phyloP scores from a whole-genome alignment of 2,797 vertebrate genomes.

The Ciconia nigra region DNA sequence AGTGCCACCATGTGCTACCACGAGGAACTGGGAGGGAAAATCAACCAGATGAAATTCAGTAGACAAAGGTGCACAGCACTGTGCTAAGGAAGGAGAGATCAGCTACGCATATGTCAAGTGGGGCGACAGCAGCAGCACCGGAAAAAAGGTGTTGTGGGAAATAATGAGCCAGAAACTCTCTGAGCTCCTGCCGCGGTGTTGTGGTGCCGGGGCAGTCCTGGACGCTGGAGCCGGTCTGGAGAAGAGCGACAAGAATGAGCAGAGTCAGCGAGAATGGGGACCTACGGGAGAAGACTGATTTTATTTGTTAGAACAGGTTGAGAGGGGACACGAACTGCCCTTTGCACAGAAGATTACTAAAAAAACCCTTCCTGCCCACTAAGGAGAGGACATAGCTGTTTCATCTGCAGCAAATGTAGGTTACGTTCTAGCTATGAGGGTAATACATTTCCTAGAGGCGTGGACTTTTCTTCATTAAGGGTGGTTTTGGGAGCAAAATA shows the following conservation, averaged over 20 bases:
- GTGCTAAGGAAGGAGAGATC: background rate
- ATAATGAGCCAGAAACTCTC: background rate
- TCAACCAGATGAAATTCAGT: background rate
- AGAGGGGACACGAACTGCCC: background rate
- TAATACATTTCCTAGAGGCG: background rate
- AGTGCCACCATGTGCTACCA: background rate
- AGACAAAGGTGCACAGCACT: background rate
- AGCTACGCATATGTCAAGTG: accelerated
- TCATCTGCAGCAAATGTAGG: background rate
- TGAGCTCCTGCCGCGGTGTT: background rate
- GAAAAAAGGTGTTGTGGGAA: background rate
- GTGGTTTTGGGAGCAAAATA: background rate
- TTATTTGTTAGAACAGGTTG: background rate
- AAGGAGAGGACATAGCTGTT: background rate
- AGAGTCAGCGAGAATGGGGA: background rate
- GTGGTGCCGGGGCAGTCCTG: background rate
- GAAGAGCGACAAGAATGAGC: background rate
- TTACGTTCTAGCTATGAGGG: background rate
- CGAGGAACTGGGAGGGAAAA: background rate
- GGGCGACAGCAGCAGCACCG: accelerated
- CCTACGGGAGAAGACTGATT: background rate
- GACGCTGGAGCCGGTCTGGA: background rate
- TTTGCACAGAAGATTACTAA: background rate
- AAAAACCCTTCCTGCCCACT: background rate
- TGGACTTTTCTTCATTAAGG: background rate